Base-by-base conservation (phyloP, 2,888 invertebrate genomes). In the Siphlonurus alternatus region DNA sequence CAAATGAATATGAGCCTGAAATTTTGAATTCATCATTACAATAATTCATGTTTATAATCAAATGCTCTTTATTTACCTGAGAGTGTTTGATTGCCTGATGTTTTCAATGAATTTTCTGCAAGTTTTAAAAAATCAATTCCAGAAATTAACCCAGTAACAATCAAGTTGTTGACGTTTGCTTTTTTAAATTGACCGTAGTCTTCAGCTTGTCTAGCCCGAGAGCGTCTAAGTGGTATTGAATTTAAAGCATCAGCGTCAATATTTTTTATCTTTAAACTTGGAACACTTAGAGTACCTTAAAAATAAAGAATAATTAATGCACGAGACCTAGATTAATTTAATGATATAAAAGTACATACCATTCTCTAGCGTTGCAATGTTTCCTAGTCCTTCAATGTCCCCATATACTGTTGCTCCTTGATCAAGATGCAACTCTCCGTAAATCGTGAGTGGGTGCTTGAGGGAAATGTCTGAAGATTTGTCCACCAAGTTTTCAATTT, bases 91-190 rank as follows among this genome's bases (percentile, higher is more conserved):
- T 79, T 70, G 1, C 79, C 81, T 1, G 68, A 68, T 22, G 74
- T 76, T 71, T 76, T 80, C 15, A 84, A 71, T 0, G 78, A 74
- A 67, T 77, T 75, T 63, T 77, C 72, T 23, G 77, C 66, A 25
- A 84, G 70, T 10, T 75, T 71, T 1, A 71, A 67, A 68, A 83
- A 74, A 63, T 73, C 72, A 2, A 78, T 70, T 10, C 75, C 74
- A 70, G 84, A 84, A 0, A 83, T 70, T 15, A 71, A 73, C n/a
- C 78, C 79, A 1, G 70, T 70, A 18, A 82, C 71, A 18, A 72
- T 69, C 15, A 81, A 68, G 24, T 79, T 72, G 64, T 77, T 72
- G 1, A 79, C 74, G 22, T 69, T 72, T 2, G 82, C 64, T 51
- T 38, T 25, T 25, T 54, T 38, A 25, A 59, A 25, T 10, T 38